phyloP scores from a whole-genome alignment of 64 coral and sea anemone genomes.

The Stichodactyla helianthus region DNA sequence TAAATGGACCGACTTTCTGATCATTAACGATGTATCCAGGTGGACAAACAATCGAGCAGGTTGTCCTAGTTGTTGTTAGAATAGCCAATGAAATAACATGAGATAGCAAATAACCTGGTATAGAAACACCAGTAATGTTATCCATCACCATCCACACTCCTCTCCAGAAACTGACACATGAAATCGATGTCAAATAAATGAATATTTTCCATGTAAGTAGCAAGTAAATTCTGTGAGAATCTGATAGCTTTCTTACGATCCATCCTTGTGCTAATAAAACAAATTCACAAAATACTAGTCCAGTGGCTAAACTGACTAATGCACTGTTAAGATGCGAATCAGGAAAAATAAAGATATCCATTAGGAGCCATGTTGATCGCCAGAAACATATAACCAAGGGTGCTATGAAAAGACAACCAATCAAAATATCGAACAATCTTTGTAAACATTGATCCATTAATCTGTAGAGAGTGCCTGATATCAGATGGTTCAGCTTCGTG shows the following conservation, averaged over 20 bases:
- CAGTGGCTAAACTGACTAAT: neutral
- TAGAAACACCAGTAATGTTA: neutral
- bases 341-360: constrained; percentile 38
- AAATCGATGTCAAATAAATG: constrained; percentile 13
- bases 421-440: neutral
- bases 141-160: constrained; percentile 41
- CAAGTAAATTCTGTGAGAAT: neutral
- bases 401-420: neutral
- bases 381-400: constrained; percentile 17
- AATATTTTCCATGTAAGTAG: neutral
- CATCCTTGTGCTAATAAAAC: neutral
- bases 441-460: neutral
- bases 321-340: neutral
- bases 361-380: constrained; percentile 34
- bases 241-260: neutral
- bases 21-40: constrained; percentile 20
- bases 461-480: neutral
- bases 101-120: neutral
- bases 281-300: neutral
- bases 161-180: constrained; percentile 27
- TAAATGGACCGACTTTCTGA: neutral
- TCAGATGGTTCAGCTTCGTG: too few species aligned
- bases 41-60: constrained; percentile 2
- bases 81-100: constrained; percentile 20
- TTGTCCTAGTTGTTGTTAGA: neutral